Evolutionary conservation across 2,797 vertebrate genomes (phyloP), one percentile per base, ranked within the genome.

Genomic region (Paratrypauchen microcephalus): DNA sequence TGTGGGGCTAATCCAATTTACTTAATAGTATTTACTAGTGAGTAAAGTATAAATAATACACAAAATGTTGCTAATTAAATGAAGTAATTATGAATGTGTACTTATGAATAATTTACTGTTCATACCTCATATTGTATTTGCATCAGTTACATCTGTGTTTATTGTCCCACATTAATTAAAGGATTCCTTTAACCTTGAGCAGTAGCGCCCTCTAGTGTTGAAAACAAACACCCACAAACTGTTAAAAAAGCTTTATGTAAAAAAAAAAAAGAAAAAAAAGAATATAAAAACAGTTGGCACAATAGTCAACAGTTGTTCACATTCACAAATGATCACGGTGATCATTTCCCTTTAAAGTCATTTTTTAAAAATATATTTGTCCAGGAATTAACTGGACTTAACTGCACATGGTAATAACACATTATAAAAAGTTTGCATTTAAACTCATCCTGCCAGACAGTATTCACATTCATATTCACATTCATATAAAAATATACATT

Each of bases 191-290:
- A 61, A 21, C 18, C 11, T 21, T 61, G 58, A 21, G 11, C 30
- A 39, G 12, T 36, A 13, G 19, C 32, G 13, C 59, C n/a, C 59
- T 61, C 59, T 61, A 39, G 59, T 61, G 59, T 41, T 61, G n/a
- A 61, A 61, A 39, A 61, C 8, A 13, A 39, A 15, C 59, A 21
- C 8, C 4, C n/a, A 41, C 32, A 21, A 41, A 19, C 30, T 21
- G 30, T 19, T 61, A n/a, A 39, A 6, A 32, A n/a, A 39, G 19
- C 32, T 61, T 61, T 61, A 39, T 61, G 32, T 23, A 61, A 39
- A 58, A 58, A 56, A 7, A 6, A 32, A 32, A 32, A 36, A 36
- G 7, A 5, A 32, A 32, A 32, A 36, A 36, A 1, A 1, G 15
- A 39, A 41, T 21, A 39, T 13, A 39, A 39, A 39, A 61, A 21